These are phyloP conservation scores for Ophion ventricosus DNA, from an alignment of 2,888 invertebrate species.

Conservation along the genomic window DNA sequence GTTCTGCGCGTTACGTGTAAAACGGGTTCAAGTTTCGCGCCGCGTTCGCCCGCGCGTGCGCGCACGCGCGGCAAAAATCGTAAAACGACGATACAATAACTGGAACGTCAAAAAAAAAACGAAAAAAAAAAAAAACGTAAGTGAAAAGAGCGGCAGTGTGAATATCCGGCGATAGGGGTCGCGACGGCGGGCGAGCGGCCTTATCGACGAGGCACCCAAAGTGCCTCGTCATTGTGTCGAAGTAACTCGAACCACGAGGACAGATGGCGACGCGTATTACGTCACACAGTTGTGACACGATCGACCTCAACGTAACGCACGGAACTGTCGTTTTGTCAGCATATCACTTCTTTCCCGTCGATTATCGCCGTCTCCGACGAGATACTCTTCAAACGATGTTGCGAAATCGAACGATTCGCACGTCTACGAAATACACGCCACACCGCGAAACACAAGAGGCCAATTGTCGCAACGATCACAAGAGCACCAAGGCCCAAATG, in stretches of 20 bases:
- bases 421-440: slow-evolving; percentile 86
- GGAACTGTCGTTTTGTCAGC: slow-evolving; percentile 98
- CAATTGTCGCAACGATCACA: slow-evolving; percentile 80
- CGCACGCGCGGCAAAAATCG: background rate
- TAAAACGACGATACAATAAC: slow-evolving; percentile 24
- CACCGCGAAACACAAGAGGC: slow-evolving; percentile 77
- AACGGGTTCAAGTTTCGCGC: slow-evolving; percentile 64
- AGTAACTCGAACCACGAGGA: slow-evolving; percentile 56
- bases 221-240: slow-evolving; percentile 17
- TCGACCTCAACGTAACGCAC: slow-evolving; percentile 96
- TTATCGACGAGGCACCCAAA: slow-evolving; percentile 8
- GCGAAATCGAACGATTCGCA: slow-evolving; percentile 90
- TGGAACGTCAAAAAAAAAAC: slow-evolving; percentile 32
- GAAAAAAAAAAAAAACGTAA: background rate
- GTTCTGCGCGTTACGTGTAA: slow-evolving; percentile 79
- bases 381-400: slow-evolving; percentile 91
- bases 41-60: slow-evolving; percentile 27
- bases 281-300: slow-evolving; percentile 95
- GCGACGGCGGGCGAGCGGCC: background rate
- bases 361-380: slow-evolving; percentile 93
- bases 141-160: slow-evolving; percentile 1
- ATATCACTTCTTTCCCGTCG: slow-evolving; percentile 95
- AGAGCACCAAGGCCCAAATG: slow-evolving; percentile 86
- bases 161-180: background rate
- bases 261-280: slow-evolving; percentile 74